Percentiles rank a stretch among this genome's conserved stretches.
Evolutionary conservation across 2,797 vertebrate genomes (phyloP).

Genomic region (Pitangus sulphuratus): DNA sequence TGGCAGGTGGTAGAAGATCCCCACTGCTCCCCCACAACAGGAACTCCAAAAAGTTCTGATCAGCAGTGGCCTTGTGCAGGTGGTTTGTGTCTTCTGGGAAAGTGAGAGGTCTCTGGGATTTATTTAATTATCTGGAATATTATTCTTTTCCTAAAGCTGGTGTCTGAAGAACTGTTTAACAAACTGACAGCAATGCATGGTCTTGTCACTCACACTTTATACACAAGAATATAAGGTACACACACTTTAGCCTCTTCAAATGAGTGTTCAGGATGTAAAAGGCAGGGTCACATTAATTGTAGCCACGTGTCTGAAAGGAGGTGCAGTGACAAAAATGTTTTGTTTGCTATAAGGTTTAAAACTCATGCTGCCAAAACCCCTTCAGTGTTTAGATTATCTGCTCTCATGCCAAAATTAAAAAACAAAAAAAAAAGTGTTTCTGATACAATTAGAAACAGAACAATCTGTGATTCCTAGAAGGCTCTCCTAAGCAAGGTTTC

Average conservation of each 20-base stretch:
- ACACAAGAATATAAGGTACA: not conserved
- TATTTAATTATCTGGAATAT: not conserved
- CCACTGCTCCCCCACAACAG: not conserved
- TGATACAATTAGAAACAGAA: not conserved
- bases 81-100: not conserved
- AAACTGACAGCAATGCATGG: not conserved
- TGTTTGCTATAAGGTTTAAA: not conserved
- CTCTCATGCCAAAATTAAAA: not conserved
- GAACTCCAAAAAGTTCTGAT: not conserved
- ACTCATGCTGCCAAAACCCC: not conserved
- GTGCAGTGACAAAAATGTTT: not conserved
- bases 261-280: not conserved
- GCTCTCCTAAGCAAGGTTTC: not conserved
- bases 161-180: not conserved
- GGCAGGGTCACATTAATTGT: not conserved
- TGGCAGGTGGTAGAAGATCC: not conserved
- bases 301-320: not conserved
- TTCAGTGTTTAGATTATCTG: not conserved
- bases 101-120: not conserved
- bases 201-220: not conserved
- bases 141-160: not conserved
- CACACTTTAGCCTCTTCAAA: not conserved
- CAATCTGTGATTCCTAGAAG: slow-evolving; percentile 4
- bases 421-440: not conserved
- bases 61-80: not conserved